phyloP scores from a whole-genome alignment of 2,888 invertebrate species.

The Mythimna ferrago region DNA sequence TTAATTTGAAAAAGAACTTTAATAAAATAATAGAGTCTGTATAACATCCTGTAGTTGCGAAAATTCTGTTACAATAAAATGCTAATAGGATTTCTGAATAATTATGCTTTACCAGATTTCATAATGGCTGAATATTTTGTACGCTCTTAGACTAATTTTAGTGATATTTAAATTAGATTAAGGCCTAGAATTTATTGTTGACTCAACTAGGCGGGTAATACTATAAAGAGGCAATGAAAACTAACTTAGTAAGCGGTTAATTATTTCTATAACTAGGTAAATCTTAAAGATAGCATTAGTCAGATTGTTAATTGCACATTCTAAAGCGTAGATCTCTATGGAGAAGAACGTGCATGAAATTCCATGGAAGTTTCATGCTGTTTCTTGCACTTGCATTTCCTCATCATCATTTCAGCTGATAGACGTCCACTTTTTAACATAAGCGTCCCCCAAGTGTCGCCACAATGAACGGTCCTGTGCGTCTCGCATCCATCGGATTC shows the following conservation, averaged over 20 bases:
- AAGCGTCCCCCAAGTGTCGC: too few relatives aligned
- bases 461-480: too few relatives aligned
- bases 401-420: too few relatives aligned
- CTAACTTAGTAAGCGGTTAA: neutral
- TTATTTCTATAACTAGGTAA: too few relatives aligned
- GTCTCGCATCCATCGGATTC: too few relatives aligned
- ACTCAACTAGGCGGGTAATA: conserved; percentile 27
- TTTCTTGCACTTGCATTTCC: too few relatives aligned
- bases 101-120: conserved; percentile 34
- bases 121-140: conserved; percentile 30
- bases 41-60: neutral
- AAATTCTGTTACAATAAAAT: conserved; percentile 37
- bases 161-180: conserved; percentile 21
- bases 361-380: too few relatives aligned
- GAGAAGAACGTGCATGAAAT: too few relatives aligned
- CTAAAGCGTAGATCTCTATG: too few relatives aligned
- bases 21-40: conserved; percentile 11
- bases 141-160: conserved; percentile 27
- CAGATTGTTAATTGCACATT: too few relatives aligned
- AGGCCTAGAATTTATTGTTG: conserved; percentile 20
- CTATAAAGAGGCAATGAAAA: conserved; percentile 19
- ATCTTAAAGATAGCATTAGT: too few relatives aligned
- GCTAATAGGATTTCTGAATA: conserved; percentile 37
- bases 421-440: too few relatives aligned
- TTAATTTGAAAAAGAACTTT: conserved; percentile 5